A percentile compares a stretch with the other conserved stretches of the same genome.
Evolutionary conservation across 2,113 vertebrate genomes (phyloP).

Genomic region (Synodontis membranacea): DNA sequence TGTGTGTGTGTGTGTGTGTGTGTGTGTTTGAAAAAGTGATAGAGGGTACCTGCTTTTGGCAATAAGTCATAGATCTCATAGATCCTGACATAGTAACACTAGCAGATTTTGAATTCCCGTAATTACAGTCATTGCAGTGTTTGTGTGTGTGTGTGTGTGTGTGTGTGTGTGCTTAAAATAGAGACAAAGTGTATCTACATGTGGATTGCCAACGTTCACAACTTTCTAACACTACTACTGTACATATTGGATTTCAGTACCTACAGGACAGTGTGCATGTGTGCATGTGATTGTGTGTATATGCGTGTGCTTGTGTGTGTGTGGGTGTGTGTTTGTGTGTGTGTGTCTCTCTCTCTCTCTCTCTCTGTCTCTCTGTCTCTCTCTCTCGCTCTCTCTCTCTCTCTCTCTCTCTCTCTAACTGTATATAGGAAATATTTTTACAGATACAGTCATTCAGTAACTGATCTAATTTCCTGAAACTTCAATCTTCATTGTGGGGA

Average conservation of each 20-base stretch:
- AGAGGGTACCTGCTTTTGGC: background rate
- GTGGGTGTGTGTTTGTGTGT: background rate
- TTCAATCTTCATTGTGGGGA: background rate
- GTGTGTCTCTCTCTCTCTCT: too few species aligned
- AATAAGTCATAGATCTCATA: slow-evolving; percentile 14
- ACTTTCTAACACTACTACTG: background rate
- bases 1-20: background rate
- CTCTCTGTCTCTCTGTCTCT: too few species aligned
- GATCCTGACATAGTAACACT: background rate
- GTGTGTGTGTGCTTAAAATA: slow-evolving; percentile 24
- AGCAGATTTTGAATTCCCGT: slow-evolving; percentile 17
- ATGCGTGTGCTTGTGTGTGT: background rate
- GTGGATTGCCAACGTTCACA: background rate
- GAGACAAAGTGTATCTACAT: background rate
- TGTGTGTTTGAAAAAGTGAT: background rate
- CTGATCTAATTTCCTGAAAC: background rate
- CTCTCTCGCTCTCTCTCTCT: too few species aligned
- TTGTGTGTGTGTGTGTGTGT: slow-evolving; percentile 29
- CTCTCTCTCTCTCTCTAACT: too few species aligned
- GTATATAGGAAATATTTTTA: background rate
- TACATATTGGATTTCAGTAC: background rate
- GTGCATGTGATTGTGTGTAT: background rate
- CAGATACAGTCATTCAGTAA: background rate
- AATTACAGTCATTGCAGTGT: background rate
- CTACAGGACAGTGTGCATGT: background rate